phyloP scores from a whole-genome alignment of 2,888 invertebrate genomes.

The Microchrysa polita region DNA sequence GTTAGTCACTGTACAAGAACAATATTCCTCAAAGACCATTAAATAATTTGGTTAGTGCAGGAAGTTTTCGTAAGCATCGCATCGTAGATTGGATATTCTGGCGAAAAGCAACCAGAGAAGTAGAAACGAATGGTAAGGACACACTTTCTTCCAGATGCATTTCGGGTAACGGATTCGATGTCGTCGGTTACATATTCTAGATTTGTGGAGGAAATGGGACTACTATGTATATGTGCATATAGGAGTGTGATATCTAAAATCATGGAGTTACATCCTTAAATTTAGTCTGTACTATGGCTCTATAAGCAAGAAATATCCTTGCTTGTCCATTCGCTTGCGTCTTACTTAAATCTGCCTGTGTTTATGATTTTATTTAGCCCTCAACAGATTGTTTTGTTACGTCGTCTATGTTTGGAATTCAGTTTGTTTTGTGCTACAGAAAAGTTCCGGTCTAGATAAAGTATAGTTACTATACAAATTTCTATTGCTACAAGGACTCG shows the following conservation, averaged over 20 bases:
- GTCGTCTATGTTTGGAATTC: too few species aligned
- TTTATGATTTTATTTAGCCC: background rate
- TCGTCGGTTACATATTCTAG: conserved; percentile 15
- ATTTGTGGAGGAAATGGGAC: background rate
- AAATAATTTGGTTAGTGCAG: conserved; percentile 35
- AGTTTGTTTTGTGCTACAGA: too few species aligned
- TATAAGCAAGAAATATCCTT: background rate
- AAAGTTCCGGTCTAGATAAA: background rate
- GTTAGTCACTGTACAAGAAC: background rate
- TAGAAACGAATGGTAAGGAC: conserved; percentile 28
- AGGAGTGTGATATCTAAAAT: too few species aligned
- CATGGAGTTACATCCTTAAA: too few species aligned
- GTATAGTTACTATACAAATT: background rate
- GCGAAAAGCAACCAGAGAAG: conserved; percentile 12
- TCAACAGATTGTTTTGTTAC: background rate
- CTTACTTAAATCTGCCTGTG: background rate
- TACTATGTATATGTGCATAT: too few species aligned
- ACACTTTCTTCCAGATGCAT: conserved; percentile 18
- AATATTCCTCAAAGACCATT: conserved; percentile 26
- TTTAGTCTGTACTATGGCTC: too few species aligned
- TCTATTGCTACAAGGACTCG: background rate
- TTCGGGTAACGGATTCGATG: background rate
- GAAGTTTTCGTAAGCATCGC: conserved; percentile 12
- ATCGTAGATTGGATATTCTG: conserved; percentile 14
- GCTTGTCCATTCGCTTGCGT: background rate